A percentile compares a stretch with the other conserved stretches of the same genome.
These are phyloP conservation scores for Halictus ligatus DNA, from an alignment of 2,888 invertebrate species.

Conservation along the genomic window DNA sequence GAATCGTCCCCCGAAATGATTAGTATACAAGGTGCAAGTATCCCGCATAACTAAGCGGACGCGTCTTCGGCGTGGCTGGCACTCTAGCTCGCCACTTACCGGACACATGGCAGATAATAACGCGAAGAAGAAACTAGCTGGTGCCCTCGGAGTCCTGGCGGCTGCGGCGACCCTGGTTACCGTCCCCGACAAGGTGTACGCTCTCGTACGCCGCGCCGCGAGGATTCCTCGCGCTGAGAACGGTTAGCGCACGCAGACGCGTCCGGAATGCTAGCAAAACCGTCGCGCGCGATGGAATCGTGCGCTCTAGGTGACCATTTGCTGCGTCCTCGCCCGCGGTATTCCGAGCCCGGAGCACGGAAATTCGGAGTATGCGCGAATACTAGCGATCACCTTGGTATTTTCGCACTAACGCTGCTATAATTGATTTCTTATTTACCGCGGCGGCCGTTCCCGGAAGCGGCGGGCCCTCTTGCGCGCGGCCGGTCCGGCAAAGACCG, in stretches of 20 bases:
- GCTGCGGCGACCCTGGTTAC: background rate
- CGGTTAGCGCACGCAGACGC: slow-evolving; percentile 70
- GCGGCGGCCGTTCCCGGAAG: slow-evolving; percentile 47
- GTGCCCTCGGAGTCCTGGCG: slow-evolving; percentile 27
- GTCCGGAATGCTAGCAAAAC: slow-evolving; percentile 74
- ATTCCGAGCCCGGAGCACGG: slow-evolving; percentile 11
- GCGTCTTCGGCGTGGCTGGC: slow-evolving; percentile 58
- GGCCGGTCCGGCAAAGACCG: background rate
- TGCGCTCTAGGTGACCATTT: slow-evolving; percentile 43
- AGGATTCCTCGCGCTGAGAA: slow-evolving; percentile 67
- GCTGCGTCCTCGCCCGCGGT: slow-evolving; percentile 29
- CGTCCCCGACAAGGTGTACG: background rate
- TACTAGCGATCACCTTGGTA: slow-evolving; percentile 52
- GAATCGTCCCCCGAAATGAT: slow-evolving; percentile 62
- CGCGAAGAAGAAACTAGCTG: slow-evolving; percentile 75
- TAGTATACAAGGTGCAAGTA: slow-evolving; percentile 64
- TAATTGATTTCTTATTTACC: slow-evolving; percentile 70
- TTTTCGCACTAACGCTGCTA: slow-evolving; percentile 55
- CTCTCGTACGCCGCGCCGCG: slow-evolving; percentile 1
- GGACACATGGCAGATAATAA: slow-evolving; percentile 74
- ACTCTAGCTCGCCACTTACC: slow-evolving; percentile 69
- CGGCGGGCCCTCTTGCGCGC: slow-evolving; percentile 16
- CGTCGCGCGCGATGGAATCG: slow-evolving; percentile 58
- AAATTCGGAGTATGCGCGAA: slow-evolving; percentile 67
- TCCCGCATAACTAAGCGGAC: slow-evolving; percentile 63